These are phyloP conservation scores for Phymatocera aterrima DNA, from an alignment of 2,888 invertebrate genomes.

Conservation along the genomic window DNA sequence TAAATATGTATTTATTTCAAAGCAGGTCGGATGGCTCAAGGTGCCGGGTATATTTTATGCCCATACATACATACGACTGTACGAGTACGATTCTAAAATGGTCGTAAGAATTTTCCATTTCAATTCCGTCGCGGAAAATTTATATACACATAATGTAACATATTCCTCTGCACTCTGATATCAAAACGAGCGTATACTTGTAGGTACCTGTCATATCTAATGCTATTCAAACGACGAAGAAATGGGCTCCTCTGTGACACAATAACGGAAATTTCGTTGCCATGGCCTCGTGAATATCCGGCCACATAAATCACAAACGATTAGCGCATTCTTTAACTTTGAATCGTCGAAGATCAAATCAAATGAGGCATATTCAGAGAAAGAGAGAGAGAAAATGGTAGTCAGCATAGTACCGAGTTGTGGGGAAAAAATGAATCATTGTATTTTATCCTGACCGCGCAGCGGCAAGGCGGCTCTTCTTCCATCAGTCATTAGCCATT, in stretches of 20 bases:
- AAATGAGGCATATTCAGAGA: not conserved
- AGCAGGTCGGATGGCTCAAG: slow-evolving; percentile 25
- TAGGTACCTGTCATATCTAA: no score
- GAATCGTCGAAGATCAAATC: not conserved
- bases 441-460: no score
- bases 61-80: no score
- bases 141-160: not conserved
- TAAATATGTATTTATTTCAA: not conserved
- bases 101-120: slow-evolving; percentile 26
- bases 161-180: slow-evolving; percentile 10
- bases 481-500: no score
- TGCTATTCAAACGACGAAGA: slow-evolving; percentile 27
- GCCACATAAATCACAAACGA: slow-evolving; percentile 5
- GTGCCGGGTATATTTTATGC: no score
- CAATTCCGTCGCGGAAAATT: not conserved
- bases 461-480: no score
- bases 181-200: no score
- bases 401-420: no score
- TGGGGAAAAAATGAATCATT: no score
- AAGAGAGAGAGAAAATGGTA: no score
- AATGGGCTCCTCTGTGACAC: not conserved
- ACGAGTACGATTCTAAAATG: slow-evolving; percentile 17
- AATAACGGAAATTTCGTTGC: slow-evolving; percentile 27
- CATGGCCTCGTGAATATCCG: slow-evolving; percentile 25
- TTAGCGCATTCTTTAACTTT: not conserved